phyloP scores from a whole-genome alignment of 2,797 vertebrate genomes.

The Rhabdophis nuchalis region DNA sequence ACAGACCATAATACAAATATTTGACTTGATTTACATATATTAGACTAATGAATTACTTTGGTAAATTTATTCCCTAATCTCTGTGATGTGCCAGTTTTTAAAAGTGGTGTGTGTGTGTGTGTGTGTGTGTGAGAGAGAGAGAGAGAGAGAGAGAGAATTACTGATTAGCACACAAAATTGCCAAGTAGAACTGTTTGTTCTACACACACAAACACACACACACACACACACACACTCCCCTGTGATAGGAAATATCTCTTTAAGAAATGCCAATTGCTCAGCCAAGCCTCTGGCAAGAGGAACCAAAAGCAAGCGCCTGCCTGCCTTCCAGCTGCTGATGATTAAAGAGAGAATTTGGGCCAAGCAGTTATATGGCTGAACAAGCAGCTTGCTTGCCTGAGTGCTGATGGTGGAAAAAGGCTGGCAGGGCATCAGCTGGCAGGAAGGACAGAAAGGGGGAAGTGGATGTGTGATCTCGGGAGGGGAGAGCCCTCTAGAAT shows the following conservation, averaged over 20 bases:
- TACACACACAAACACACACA: background rate
- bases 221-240: background rate
- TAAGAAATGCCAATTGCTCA: background rate
- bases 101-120: background rate
- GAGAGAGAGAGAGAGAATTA: background rate
- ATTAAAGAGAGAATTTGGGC: slow-evolving; percentile 26
- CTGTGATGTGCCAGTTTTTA: background rate
- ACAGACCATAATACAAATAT: background rate
- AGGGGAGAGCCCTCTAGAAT: background rate
- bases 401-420: slow-evolving; percentile 4
- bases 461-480: background rate
- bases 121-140: too few relatives aligned
- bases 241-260: background rate
- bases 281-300: background rate
- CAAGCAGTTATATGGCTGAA: slow-evolving; percentile 21
- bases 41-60: background rate
- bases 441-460: background rate
- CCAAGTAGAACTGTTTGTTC: background rate
- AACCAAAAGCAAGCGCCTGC: background rate
- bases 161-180: background rate
- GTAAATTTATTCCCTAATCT: background rate
- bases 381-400: slow-evolving; percentile 10
- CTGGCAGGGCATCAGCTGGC: slow-evolving; percentile 7
- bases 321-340: slow-evolving; percentile 20
- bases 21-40: background rate